These are phyloP conservation scores for Furnarius figulus DNA, from an alignment of 2,113 vertebrate species.

Conservation along the genomic window DNA sequence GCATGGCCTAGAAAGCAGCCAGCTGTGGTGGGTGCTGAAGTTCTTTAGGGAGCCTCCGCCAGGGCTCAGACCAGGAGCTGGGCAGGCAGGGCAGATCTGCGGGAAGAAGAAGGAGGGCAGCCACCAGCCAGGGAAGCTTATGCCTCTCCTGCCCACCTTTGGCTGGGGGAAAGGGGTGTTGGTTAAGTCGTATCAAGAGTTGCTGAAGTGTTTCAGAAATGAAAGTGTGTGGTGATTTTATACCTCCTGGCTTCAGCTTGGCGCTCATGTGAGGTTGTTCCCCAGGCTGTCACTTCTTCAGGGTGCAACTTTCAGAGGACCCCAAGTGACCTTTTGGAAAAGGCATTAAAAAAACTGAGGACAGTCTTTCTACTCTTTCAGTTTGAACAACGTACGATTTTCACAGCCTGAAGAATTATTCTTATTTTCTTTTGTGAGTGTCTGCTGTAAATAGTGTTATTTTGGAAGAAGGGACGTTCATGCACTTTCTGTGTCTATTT, in stretches of 20 bases:
- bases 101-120: not conserved
- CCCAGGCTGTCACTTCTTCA: not conserved
- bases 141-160: rapidly evolving
- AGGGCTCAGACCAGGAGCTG: not conserved
- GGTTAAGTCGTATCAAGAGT: not conserved
- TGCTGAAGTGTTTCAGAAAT: not conserved
- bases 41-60: not conserved
- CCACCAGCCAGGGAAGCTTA: not conserved
- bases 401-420: not conserved
- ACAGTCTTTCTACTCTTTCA: not conserved
- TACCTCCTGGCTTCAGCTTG: not conserved
- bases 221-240: not conserved
- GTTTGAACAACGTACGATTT: not conserved
- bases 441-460: not conserved
- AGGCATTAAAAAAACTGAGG: not conserved
- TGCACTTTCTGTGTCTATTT: not conserved
- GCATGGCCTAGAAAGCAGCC: not conserved
- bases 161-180: not conserved
- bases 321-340: not conserved
- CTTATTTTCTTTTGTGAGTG: not conserved
- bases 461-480: not conserved
- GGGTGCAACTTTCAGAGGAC: not conserved
- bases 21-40: not conserved
- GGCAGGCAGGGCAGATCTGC: not conserved
- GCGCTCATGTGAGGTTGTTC: not conserved